phyloP scores from a whole-genome alignment of 2,797 vertebrate species.

The Pteronotus mesoamericanus region DNA sequence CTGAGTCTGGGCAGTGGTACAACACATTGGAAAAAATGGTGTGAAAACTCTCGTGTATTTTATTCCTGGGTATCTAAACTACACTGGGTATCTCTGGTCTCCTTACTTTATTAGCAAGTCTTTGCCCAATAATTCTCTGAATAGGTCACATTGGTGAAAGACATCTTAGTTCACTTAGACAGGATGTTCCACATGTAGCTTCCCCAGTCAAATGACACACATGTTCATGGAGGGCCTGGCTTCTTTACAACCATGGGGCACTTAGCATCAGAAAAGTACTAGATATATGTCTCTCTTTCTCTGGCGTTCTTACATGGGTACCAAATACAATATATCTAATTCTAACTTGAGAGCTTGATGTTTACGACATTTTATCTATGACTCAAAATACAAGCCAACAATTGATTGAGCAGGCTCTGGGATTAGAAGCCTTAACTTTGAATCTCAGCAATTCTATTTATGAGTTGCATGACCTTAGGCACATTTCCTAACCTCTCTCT shows the following conservation, averaged over 20 bases:
- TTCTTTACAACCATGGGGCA: neutral
- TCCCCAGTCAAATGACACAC: neutral
- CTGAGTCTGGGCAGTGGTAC: neutral
- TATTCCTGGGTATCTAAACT: neutral
- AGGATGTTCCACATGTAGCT: neutral
- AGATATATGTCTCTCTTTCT: neutral
- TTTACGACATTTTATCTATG: neutral
- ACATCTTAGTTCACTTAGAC: neutral
- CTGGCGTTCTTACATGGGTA: neutral
- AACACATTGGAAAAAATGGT: neutral
- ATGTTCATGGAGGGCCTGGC: neutral
- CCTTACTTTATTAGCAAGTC: neutral
- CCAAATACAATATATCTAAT: neutral
- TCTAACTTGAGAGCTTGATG: neutral
- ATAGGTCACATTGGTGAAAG: neutral
- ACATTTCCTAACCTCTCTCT: neutral
- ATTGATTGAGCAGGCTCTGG: neutral
- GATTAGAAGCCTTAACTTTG: neutral
- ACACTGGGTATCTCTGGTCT: neutral
- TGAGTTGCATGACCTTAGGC: neutral
- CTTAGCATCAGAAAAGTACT: neutral
- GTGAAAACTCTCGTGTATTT: neutral
- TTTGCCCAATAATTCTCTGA: neutral
- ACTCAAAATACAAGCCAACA: neutral
- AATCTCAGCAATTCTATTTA: neutral